Percentiles rank a stretch among this genome's conserved stretches.
Evolutionary conservation across 2,888 invertebrate species (phyloP).

Genomic region (Buathra laborator): DNA sequence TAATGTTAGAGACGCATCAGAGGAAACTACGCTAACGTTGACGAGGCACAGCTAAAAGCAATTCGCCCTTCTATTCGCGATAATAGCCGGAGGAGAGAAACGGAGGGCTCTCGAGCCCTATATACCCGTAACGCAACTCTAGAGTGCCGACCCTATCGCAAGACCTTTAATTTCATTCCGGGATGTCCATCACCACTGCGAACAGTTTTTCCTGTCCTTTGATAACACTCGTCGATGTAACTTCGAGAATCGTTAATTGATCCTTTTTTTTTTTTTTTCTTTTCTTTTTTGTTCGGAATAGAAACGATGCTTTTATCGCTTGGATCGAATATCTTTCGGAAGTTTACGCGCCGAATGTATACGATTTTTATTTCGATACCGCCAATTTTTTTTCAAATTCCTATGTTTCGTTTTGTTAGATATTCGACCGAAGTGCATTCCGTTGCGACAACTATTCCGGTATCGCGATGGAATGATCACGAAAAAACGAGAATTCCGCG

Average conservation of each 20-base stretch:
- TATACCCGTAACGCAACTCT: slow-evolving; percentile 3
- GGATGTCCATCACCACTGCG: slow-evolving; percentile 8
- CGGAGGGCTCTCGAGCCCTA: slow-evolving; percentile 8
- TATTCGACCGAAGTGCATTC: no score
- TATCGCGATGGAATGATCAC: no score
- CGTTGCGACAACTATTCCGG: no score
- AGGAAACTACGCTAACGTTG: slow-evolving; percentile 15
- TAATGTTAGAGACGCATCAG: slow-evolving; percentile 22
- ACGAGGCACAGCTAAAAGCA: slow-evolving; percentile 35
- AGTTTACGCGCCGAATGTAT: no score
- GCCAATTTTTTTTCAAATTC: no score
- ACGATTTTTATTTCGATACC: no score
- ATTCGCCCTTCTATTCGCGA: slow-evolving; percentile 18
- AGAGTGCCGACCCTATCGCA: slow-evolving; percentile 11
- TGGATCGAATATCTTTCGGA: no score
- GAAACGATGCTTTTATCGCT: no score
- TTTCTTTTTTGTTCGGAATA: neutral
- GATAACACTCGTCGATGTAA: neutral
- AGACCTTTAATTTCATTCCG: slow-evolving; percentile 35
- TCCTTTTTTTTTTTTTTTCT: neutral
- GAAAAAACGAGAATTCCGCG: no score
- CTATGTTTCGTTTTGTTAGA: no score
- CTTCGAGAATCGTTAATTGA: neutral
- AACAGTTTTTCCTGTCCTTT: neutral
- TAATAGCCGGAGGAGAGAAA: slow-evolving; percentile 26